Percentiles rank a stretch among this genome's conserved stretches.
Conservation (phyloP, 2,888 invertebrate species). For the Phengaris arion region DNA sequence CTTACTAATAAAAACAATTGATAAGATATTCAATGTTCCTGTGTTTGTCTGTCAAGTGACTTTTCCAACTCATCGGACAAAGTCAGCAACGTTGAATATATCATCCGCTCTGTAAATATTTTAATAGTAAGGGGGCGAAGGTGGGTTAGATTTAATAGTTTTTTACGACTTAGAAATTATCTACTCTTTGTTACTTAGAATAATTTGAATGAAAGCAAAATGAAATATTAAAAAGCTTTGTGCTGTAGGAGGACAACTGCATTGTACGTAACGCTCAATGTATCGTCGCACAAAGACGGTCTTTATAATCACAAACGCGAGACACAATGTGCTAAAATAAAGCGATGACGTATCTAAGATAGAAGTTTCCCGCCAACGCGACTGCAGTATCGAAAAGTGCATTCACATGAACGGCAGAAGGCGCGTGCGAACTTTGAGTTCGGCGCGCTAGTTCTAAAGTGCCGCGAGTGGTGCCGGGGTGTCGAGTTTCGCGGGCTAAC, state of each 20-base stretch:
- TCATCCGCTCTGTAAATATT: too few species aligned
- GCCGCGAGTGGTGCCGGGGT: conserved; percentile 30
- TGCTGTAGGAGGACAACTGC: not conserved
- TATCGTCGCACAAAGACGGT: conserved; percentile 27
- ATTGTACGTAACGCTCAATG: not conserved
- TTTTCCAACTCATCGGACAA: too few species aligned
- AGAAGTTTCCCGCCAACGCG: conserved; percentile 35
- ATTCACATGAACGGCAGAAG: conserved; percentile 26
- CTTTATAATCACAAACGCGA: conserved; percentile 21
- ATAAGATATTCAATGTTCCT: too few species aligned
- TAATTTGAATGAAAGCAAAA: not conserved
- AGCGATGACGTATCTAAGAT: conserved; percentile 21
- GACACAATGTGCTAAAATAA: conserved; percentile 24
- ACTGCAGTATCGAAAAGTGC: conserved; percentile 22
- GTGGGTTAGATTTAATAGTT: not conserved
- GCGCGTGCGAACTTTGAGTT: conserved; percentile 27
- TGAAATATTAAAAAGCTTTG: not conserved
- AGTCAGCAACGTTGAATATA: too few species aligned
- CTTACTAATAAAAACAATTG: too few species aligned
- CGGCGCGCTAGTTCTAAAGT: conserved; percentile 29
- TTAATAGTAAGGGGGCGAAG: not conserved
- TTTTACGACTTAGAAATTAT: not conserved
- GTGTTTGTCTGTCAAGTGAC: too few species aligned
- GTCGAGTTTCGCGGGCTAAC: conserved; percentile 45
- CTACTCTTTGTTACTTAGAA: not conserved